These are phyloP conservation scores for Schizopygopsis malacanthus DNA, from an alignment of 2,797 vertebrate species.

Conservation along the genomic window DNA sequence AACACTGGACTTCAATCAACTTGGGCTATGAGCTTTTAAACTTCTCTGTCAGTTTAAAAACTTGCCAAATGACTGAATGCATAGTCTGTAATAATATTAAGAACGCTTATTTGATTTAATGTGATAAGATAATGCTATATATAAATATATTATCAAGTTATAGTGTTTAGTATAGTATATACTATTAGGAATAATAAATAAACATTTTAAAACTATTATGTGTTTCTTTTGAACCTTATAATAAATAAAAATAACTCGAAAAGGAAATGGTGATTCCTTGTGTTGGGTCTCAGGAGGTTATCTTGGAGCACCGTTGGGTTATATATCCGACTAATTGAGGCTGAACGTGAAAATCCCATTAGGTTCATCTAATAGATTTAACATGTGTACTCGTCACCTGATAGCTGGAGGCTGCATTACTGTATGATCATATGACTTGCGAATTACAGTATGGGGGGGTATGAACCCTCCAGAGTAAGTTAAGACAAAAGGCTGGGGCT, in stretches of 20 bases:
- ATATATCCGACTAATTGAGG: conserved; percentile 27
- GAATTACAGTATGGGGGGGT: background rate
- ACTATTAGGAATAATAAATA: background rate
- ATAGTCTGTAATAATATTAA: background rate
- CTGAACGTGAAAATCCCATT: conserved; percentile 29
- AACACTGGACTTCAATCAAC: too few species aligned
- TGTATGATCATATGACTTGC: conserved; percentile 25
- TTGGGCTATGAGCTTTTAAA: too few species aligned
- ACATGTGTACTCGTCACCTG: conserved; percentile 29
- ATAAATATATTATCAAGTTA: background rate
- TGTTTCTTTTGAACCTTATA: background rate
- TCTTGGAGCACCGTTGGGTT: background rate
- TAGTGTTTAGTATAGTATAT: background rate
- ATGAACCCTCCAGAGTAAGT: background rate
- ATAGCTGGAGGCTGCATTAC: conserved; percentile 36
- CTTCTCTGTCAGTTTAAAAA: background rate
- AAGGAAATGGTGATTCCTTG: background rate
- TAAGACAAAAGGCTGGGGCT: conserved; percentile 13
- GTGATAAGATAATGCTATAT: background rate
- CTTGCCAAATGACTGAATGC: background rate
- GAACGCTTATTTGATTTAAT: background rate
- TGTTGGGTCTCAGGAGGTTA: background rate
- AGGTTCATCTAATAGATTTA: conserved; percentile 40
- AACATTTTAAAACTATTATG: background rate
- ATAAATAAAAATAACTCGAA: background rate